phyloP scores from a whole-genome alignment of 2,888 invertebrate genomes.

The Petrophora chlorosata region DNA sequence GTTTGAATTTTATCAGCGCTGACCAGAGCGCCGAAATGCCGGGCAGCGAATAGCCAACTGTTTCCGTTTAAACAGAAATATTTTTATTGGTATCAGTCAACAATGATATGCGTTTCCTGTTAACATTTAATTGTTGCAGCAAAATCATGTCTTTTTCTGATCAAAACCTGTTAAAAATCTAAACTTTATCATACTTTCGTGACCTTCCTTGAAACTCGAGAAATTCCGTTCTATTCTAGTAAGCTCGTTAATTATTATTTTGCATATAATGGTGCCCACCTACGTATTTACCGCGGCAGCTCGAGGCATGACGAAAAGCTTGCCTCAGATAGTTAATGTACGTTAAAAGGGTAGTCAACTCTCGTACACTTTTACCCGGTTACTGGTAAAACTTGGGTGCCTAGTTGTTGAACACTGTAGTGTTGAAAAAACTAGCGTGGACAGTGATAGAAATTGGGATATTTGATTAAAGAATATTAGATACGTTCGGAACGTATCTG shows the following conservation, averaged over 20 bases:
- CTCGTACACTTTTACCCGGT: not conserved
- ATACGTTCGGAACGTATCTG: too few species aligned
- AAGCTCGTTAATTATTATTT: not conserved
- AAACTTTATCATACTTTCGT: not conserved
- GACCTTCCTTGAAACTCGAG: not conserved
- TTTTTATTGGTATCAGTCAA: not conserved
- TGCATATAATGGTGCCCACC: not conserved
- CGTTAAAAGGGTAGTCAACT: constrained; percentile 17
- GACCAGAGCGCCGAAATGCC: constrained; percentile 3
- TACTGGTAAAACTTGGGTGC: not conserved
- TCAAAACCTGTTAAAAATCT: not conserved
- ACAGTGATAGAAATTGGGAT: not conserved
- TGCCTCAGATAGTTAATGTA: constrained; percentile 18
- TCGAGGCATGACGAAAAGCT: constrained; percentile 19
- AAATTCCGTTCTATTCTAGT: not conserved
- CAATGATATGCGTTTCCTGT: too few species aligned
- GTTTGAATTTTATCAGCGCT: constrained; percentile 23
- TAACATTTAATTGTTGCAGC: too few species aligned
- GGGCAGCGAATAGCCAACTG: not conserved
- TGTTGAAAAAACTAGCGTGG: not conserved
- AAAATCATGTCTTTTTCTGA: too few species aligned
- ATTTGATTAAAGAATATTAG: too few species aligned
- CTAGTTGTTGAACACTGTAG: too few species aligned
- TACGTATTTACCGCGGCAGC: not conserved
- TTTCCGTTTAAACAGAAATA: constrained; percentile 3